A percentile compares a stretch with the other conserved stretches of the same genome.
Conservation (phyloP, 1,140 invertebrate genomes). For the Melanaphis sacchari region DNA sequence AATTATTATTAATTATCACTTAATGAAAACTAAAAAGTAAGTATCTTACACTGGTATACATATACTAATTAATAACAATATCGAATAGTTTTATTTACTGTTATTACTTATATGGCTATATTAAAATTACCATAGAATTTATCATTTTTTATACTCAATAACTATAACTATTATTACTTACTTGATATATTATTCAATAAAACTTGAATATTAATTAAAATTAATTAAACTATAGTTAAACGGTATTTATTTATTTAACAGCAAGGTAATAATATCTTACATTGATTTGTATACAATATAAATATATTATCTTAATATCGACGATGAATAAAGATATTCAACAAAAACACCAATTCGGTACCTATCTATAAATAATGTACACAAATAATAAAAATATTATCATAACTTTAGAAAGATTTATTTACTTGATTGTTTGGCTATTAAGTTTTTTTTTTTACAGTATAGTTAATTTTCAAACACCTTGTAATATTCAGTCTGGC, state of each 20-base stretch:
- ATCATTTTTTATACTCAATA: not conserved
- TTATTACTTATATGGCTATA: not conserved
- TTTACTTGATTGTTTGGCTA: slow-evolving; percentile 33
- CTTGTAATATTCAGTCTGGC: not conserved
- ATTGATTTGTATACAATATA: not conserved
- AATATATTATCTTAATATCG: not conserved
- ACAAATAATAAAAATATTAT: slow-evolving; percentile 14
- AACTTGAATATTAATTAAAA: not conserved
- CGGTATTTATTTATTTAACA: not conserved
- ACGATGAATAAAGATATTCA: not conserved
- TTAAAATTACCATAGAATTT: too few relatives aligned
- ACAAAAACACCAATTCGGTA: not conserved
- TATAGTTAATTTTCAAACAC: slow-evolving; percentile 20
- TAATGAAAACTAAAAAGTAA: slow-evolving; percentile 15
- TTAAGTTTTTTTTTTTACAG: slow-evolving; percentile 29
- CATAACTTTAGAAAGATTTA: not conserved
- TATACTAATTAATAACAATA: not conserved
- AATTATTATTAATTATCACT: not conserved
- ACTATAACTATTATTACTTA: not conserved
- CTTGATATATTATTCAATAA: not conserved
- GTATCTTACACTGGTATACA: not conserved
- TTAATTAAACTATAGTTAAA: not conserved
- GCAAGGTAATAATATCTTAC: not conserved
- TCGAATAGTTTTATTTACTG: not conserved
- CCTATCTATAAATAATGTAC: not conserved